Percentiles rank a stretch among this genome's conserved stretches.
These are phyloP conservation scores for Dinomys branickii DNA, from an alignment of 2,113 vertebrate species.

Conservation along the genomic window DNA sequence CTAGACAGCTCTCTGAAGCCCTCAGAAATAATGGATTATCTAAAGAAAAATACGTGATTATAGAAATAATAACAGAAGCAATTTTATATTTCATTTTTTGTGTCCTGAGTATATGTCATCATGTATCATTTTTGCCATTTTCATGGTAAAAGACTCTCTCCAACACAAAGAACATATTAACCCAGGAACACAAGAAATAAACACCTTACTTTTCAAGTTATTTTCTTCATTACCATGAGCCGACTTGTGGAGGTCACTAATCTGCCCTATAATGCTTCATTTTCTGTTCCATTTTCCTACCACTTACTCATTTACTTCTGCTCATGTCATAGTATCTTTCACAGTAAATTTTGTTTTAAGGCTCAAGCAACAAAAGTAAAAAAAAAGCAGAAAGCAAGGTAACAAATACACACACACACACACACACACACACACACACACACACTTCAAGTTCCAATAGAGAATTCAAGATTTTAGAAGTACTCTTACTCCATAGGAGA, in stretches of 20 bases:
- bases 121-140: conserved; percentile 50
- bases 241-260: neutral
- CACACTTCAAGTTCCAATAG: neutral
- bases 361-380: neutral
- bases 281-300: neutral
- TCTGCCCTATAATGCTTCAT: neutral
- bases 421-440: neutral
- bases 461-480: neutral
- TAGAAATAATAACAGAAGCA: conserved; percentile 28
- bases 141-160: conserved; percentile 4
- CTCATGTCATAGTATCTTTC: neutral
- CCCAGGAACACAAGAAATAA: neutral
- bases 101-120: conserved; percentile 20
- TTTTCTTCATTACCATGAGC: conserved; percentile 14
- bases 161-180: conserved; percentile 48
- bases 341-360: neutral
- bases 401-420: neutral
- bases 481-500: neutral
- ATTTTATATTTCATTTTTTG: conserved; percentile 50
- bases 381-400: neutral
- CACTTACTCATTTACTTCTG: neutral
- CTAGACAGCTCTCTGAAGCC: conserved; percentile 5
- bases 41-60: conserved; percentile 45
- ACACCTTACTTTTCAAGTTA: conserved; percentile 39
- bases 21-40: conserved; percentile 52